Base-by-base conservation (phyloP, 2,113 vertebrate species). In the Cygnus atratus region DNA sequence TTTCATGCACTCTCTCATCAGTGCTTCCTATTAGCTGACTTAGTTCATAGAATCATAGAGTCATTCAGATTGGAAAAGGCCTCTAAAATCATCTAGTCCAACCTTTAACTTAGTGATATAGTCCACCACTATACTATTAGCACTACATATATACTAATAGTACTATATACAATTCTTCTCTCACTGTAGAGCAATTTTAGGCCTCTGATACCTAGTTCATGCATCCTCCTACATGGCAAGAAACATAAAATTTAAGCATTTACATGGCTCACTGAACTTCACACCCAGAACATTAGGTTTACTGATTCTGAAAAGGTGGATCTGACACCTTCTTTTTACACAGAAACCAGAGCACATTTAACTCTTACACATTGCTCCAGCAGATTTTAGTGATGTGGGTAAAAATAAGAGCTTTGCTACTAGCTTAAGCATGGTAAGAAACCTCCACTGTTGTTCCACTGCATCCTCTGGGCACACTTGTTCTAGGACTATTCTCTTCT, bases 221-320 rank as follows among this genome's bases (percentile, higher is more conserved):
- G 33, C 24, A 43, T 92, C 59, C 73, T 28, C 11, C 29, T 91
- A 54, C 29, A 35, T 68, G 80, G 48, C 21, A 93, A 92, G 81
- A 84, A 87, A 52, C 39, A 82, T 59, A 92, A 93, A 94, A 95
- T 80, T 82, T 81, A 65, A 89, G 7, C 50, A 87, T 89, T 93
- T 92, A 68, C 54, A 84, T 54, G 87, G 66, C 33, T 95, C 81
- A 82, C 54, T 93, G 70, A 93, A 35, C 62, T 29, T 91, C 74
- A 82, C 77, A 96, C 81, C 84, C 65, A 95, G 87, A 89, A 77
- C 44, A 91, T 96, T 92, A 95, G 73, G 20, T 78, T 92, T 95
- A 82, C 70, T 82, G 58, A 92, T 62, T 92, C 72, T 84, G 84
- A 86, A 94, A 92, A 93, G 63, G 88, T 58, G 72, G 72, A 41